Conservation (phyloP, 2,888 invertebrate species). For the Tetragonisca angustula region DNA sequence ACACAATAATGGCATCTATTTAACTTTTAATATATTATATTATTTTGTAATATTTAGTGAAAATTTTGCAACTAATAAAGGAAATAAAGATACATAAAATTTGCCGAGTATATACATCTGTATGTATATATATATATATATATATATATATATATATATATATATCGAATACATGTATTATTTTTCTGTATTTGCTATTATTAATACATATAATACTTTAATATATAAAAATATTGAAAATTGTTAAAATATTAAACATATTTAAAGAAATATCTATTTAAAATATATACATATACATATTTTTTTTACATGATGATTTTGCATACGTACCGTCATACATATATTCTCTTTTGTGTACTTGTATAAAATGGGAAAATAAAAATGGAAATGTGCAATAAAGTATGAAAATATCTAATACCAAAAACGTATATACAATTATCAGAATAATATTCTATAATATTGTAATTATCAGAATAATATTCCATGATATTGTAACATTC, state of each 20-base stretch:
- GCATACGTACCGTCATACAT: neutral
- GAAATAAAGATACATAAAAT: neutral
- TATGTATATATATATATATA: neutral
- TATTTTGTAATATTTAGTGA: neutral
- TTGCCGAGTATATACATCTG: neutral
- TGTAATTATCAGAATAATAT: neutral
- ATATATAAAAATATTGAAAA: neutral
- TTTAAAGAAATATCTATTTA: neutral
- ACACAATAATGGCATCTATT: neutral
- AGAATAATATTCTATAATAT: neutral
- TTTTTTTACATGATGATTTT: neutral
- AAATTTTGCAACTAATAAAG: neutral
- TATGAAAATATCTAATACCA: neutral
- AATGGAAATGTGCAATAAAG: neutral
- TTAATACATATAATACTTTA: no score
- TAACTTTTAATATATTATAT: neutral
- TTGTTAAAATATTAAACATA: neutral
- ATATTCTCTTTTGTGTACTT: neutral
- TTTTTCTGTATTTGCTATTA: neutral
- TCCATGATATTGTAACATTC: neutral
- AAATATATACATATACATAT: neutral
- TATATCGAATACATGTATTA: no score
- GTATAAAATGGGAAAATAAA: neutral
- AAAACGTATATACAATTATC: neutral
- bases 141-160: neutral